Percentiles rank a stretch among this genome's conserved stretches.
These are phyloP conservation scores for Podarcis cretensis DNA, from an alignment of 2,113 vertebrate species.

Conservation along the genomic window DNA sequence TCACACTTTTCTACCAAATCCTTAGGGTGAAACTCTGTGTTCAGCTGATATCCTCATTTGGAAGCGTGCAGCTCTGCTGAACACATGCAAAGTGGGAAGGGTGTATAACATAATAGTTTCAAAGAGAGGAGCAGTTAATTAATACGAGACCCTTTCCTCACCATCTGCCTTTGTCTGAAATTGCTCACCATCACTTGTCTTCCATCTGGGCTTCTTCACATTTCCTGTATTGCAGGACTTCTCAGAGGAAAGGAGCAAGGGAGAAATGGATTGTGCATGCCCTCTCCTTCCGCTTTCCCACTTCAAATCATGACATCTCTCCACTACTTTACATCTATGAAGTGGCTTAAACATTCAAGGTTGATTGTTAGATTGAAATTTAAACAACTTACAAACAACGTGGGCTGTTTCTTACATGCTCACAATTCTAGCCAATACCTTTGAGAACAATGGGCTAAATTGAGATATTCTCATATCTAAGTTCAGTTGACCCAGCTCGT, in stretches of 20 bases:
- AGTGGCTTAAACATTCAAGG: neutral
- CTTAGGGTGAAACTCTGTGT: neutral
- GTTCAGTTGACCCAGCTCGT: slow-evolving; percentile 6
- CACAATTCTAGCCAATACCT: neutral
- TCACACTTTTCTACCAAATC: neutral
- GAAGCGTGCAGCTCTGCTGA: neutral
- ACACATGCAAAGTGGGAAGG: neutral
- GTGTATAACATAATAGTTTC: neutral
- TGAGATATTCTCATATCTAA: slow-evolving; percentile 5
- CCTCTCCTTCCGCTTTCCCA: neutral
- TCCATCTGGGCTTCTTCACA: neutral
- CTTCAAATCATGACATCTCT: neutral
- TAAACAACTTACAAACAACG: no score
- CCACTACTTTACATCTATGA: neutral
- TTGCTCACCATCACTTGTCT: neutral
- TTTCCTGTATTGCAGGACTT: neutral
- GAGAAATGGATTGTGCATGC: neutral
- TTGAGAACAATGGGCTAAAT: neutral
- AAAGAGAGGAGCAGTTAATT: neutral
- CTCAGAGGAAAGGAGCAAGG: neutral
- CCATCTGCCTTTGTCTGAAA: neutral
- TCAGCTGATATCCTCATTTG: neutral
- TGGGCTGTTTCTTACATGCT: neutral
- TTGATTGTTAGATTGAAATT: neutral
- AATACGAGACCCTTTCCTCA: neutral